A percentile compares a stretch with the other conserved stretches of the same genome.
Evolutionary conservation across 2,113 vertebrate genomes (phyloP).

Genomic region (Nibea coibor): DNA sequence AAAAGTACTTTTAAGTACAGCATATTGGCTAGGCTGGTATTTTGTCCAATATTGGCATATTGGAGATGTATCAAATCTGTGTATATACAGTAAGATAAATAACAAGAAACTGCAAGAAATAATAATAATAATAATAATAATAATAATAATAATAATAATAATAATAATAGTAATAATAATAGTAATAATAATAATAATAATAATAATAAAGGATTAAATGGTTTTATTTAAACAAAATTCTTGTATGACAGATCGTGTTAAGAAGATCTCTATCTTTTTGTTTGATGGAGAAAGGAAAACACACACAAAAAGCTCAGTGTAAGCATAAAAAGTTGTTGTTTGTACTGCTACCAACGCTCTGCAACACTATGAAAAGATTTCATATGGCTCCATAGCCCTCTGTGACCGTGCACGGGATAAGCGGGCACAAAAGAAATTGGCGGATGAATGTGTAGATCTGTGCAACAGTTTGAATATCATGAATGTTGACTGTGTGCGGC

Average conservation of each 20-base stretch:
- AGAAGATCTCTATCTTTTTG: not conserved
- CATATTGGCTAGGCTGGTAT: not conserved
- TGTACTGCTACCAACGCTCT: not conserved
- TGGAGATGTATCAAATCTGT: not conserved
- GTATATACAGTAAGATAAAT: not conserved
- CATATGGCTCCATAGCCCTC: not conserved
- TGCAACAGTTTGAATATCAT: slow-evolving; percentile 27
- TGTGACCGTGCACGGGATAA: not conserved
- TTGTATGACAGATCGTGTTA: not conserved
- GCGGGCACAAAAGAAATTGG: not conserved
- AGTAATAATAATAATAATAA: not conserved
- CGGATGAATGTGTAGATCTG: slow-evolving; percentile 34
- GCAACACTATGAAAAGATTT: not conserved
- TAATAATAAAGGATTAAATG: not conserved
- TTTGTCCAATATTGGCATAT: not conserved
- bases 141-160: too few relatives aligned
- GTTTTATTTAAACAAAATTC: not conserved
- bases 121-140: too few relatives aligned
- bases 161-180: not conserved
- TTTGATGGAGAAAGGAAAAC: not conserved
- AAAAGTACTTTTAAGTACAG: not conserved
- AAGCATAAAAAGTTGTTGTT: not conserved
- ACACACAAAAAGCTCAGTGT: not conserved
- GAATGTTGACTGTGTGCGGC: slow-evolving; percentile 37
- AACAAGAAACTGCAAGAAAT: not conserved